Evolutionary conservation across 2,888 invertebrate genomes (phyloP).

Genomic region (Eulithis testata): DNA sequence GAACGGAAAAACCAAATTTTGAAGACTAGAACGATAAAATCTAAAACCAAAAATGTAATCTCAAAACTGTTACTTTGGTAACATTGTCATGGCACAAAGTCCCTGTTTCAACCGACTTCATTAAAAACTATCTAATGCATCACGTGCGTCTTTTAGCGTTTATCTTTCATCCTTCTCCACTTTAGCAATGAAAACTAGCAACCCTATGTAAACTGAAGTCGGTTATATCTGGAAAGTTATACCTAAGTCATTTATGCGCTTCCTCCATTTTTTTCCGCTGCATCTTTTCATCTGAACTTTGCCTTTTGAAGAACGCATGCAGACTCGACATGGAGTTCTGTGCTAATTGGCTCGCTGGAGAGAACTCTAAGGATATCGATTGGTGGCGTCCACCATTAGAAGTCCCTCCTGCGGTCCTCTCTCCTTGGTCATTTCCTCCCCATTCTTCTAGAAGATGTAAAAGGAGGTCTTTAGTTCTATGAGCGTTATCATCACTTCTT

Average conservation of each 20-base stretch:
- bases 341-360: constrained; percentile 88
- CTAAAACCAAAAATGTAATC: constrained; percentile 58
- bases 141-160: constrained; percentile 10
- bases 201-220: constrained; percentile 21
- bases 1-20: constrained; percentile 50
- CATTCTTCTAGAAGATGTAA: constrained; percentile 90
- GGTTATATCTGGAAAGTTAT: constrained; percentile 31
- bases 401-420: constrained; percentile 82
- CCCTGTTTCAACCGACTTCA: constrained; percentile 26
- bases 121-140: constrained; percentile 11
- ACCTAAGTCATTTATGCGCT: constrained; percentile 57
- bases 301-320: constrained; percentile 90
- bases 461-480: constrained; percentile 90
- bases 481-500: constrained; percentile 84
- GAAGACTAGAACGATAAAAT: constrained; percentile 68
- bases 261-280: constrained; percentile 71
- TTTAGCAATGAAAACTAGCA: constrained; percentile 10
- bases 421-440: constrained; percentile 85
- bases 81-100: constrained; percentile 75
- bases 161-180: constrained; percentile 40
- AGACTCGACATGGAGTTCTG: constrained; percentile 92
- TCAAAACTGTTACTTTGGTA: constrained; percentile 78
- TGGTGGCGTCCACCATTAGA: constrained; percentile 84
- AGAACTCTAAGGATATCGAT: constrained; percentile 91
- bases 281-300: constrained; percentile 79